These are phyloP conservation scores for Drosophila hawaiiensis DNA, from an alignment of 2,888 invertebrate genomes.

Conservation along the genomic window DNA sequence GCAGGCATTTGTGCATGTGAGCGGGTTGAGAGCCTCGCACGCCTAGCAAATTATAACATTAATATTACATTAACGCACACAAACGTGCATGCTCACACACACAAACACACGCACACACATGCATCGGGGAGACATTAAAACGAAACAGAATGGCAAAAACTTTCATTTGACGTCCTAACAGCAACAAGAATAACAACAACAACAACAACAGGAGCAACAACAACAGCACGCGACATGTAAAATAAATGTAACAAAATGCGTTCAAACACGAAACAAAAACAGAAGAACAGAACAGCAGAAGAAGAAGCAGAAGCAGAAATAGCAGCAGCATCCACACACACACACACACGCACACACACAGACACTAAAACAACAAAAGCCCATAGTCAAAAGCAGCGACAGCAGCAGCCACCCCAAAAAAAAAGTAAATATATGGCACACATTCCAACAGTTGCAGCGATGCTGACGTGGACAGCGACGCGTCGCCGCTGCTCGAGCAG, in stretches of 20 bases:
- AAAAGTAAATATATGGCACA: constrained; percentile 65
- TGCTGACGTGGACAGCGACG: constrained; percentile 46
- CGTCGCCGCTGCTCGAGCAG: constrained; percentile 28
- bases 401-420: constrained; percentile 54
- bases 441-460: constrained; percentile 79
- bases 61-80: constrained; percentile 79
- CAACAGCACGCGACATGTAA: constrained; percentile 59
- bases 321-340: constrained; percentile 25
- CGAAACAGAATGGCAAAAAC: constrained; percentile 67
- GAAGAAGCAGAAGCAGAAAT: constrained; percentile 24
- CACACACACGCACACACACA: not conserved
- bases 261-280: constrained; percentile 45
- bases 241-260: constrained; percentile 73
- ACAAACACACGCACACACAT: constrained; percentile 40
- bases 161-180: constrained; percentile 67
- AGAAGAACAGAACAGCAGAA: constrained; percentile 23
- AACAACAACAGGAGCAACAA: constrained; percentile 36
- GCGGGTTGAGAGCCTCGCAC: constrained; percentile 48
- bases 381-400: constrained; percentile 21
- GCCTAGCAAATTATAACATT: constrained; percentile 80
- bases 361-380: constrained; percentile 41
- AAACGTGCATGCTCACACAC: constrained; percentile 39
- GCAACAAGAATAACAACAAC: constrained; percentile 43
- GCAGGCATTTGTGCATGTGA: constrained; percentile 22
- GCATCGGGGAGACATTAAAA: constrained; percentile 77